These are phyloP conservation scores for Phymatocera aterrima DNA, from an alignment of 2,888 invertebrate genomes.

Conservation along the genomic window DNA sequence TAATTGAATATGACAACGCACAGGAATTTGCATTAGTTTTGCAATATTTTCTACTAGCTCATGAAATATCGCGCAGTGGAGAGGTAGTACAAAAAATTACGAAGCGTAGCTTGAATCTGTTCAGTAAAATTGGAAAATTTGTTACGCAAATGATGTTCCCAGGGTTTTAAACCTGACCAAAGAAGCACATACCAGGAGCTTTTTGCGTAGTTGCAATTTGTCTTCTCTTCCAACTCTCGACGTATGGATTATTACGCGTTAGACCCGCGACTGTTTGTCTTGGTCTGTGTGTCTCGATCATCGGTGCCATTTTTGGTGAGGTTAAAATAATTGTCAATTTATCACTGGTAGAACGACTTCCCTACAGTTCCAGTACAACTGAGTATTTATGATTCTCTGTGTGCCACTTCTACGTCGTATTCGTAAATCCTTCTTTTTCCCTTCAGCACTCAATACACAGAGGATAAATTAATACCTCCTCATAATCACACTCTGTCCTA, in stretches of 20 bases:
- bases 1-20: not conserved
- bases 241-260: constrained; percentile 58
- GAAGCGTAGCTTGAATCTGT: not conserved
- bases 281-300: constrained; percentile 57
- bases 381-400: no score
- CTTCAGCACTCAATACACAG: no score
- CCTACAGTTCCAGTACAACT: no score
- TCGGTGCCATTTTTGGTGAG: constrained; percentile 58
- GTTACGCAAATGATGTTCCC: no score
- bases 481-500: no score
- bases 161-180: not conserved
- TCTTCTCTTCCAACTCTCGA: constrained; percentile 61
- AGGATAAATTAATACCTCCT: no score
- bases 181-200: constrained; percentile 51
- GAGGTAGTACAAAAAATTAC: not conserved
- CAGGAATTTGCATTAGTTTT: not conserved
- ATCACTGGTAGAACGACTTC: no score
- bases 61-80: no score
- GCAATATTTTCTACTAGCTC: not conserved
- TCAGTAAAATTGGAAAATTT: not conserved
- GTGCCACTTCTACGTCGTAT: no score
- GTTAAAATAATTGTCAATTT: not conserved
- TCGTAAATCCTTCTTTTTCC: no score
- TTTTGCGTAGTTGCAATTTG: constrained; percentile 54
- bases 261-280: constrained; percentile 49